Conservation (phyloP, 2,113 vertebrate species). For the Upupa epops region DNA sequence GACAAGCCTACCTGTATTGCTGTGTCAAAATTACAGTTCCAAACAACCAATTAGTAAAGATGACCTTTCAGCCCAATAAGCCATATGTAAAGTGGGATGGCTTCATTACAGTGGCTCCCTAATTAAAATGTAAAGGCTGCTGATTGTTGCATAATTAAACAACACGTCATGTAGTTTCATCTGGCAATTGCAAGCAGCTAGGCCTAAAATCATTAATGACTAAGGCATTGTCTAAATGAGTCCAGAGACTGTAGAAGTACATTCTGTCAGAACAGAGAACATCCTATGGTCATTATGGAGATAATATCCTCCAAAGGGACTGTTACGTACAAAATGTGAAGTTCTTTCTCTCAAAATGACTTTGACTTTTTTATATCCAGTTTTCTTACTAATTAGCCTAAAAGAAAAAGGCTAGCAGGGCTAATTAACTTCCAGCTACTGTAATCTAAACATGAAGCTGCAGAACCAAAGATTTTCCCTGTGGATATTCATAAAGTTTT, state of each 20-base stretch:
- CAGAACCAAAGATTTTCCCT: constrained; percentile 42
- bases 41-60: constrained; percentile 79
- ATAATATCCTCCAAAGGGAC: constrained; percentile 62
- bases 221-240: constrained; percentile 46
- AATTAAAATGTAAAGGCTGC: constrained; percentile 84
- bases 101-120: constrained; percentile 72
- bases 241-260: constrained; percentile 24
- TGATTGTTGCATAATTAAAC: constrained; percentile 81
- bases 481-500: constrained; percentile 25
- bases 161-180: constrained; percentile 66
- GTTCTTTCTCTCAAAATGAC: constrained; percentile 56
- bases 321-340: constrained; percentile 33
- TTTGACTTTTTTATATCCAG: constrained; percentile 56
- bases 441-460: constrained; percentile 55
- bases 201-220: constrained; percentile 51
- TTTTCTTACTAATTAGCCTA: constrained; percentile 76
- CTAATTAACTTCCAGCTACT: constrained; percentile 75
- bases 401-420: constrained; percentile 60
- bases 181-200: constrained; percentile 45
- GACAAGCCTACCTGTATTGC: constrained; percentile 63
- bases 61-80: constrained; percentile 67
- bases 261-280: constrained; percentile 21
- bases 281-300: constrained; percentile 65
- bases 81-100: constrained; percentile 56
- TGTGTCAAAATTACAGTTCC: constrained; percentile 72